phyloP scores from a whole-genome alignment of 2,113 vertebrate species.

The Nipponia nippon region DNA sequence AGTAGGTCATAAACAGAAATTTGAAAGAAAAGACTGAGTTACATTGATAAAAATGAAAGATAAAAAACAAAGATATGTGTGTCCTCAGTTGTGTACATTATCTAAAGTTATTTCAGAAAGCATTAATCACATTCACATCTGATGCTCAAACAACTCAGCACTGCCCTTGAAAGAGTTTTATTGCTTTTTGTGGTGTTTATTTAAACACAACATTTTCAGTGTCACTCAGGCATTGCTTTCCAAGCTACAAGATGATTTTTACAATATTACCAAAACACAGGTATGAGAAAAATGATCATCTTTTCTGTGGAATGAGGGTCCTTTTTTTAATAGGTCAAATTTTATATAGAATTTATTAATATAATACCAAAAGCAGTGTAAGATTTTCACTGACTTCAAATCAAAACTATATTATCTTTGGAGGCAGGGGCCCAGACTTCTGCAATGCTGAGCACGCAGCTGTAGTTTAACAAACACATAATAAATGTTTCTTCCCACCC shows the following conservation, averaged over 20 bases:
- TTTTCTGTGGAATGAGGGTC: background rate
- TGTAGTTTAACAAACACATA: background rate
- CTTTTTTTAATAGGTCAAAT: background rate
- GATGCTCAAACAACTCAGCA: background rate
- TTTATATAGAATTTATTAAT: background rate
- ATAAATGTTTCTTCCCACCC: background rate
- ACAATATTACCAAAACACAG: background rate
- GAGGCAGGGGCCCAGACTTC: background rate
- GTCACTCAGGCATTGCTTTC: background rate
- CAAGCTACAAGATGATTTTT: background rate
- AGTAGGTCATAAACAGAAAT: background rate
- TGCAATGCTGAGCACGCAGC: background rate
- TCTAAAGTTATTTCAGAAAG: background rate
- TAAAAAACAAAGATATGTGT: background rate
- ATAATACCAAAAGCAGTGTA: background rate
- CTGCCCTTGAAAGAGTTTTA: background rate
- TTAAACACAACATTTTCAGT: background rate
- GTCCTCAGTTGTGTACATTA: background rate
- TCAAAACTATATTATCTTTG: background rate
- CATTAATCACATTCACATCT: background rate
- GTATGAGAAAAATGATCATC: background rate
- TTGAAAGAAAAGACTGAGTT: background rate
- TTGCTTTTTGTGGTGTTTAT: background rate
- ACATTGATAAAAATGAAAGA: background rate
- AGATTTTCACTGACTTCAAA: background rate